Base-by-base conservation (phyloP, 2,797 vertebrate genomes). In the Clarias laeviceps region DNA sequence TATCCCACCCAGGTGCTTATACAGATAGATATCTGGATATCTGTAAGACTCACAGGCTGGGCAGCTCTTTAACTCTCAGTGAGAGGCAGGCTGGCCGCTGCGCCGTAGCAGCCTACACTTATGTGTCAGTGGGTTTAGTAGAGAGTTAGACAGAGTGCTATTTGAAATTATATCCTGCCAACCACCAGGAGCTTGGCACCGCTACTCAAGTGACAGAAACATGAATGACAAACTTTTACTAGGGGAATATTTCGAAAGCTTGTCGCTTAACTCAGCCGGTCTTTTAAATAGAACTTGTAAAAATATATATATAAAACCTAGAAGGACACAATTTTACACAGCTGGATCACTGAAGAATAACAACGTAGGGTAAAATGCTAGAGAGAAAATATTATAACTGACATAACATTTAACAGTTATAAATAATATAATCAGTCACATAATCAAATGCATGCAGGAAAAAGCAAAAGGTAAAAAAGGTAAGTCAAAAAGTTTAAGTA, bases 41-140 rank as follows among this genome's bases (percentile, higher is more conserved):
- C 65, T 65, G 77, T 82, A 88, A 91, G 83, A 50, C 50, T 50
- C n/a, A 17, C 59, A 72, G 81, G 57, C 70, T 78, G 77, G 79
- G 37, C 82, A 86, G 84, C 50, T 82, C 79, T 80, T 84, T 84
- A 70, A 82, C 78, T 73, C 82, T 12, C 54, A 76, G 59, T 54
- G 54, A 79, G 70, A 79, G 50, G 61, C 91, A 90, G 86, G 87
- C 86, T 90, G 37, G 32, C 81, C 86, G 62, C 85, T 56, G 82
- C 50, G 86, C 17, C 15, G 72, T 56, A 89, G 86, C 84, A 90
- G 88, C 4, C 34, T 87, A 80, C 84, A 84, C 86, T 89, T 92
- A 85, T 85, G 82, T 90, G 88, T 87, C 91, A 87, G 74, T 84
- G 83, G 87, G 87, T 91, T 92, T 90, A 78, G 91, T 70, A 80